Conservation (phyloP, 1,140 invertebrate genomes). For the Mya arenaria region DNA sequence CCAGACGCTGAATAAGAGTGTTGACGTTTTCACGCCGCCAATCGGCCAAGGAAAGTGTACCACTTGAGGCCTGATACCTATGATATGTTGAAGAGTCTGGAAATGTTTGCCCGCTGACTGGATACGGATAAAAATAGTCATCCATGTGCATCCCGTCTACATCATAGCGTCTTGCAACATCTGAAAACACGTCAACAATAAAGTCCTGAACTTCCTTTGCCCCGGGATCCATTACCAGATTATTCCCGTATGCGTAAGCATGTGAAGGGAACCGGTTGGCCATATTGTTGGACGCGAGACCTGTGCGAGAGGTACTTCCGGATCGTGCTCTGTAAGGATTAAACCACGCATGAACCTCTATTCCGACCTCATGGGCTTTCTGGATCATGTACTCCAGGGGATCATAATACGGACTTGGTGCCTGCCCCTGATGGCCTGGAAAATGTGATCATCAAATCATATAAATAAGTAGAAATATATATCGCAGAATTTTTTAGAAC, state of each 20-base stretch:
- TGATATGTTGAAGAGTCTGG: constrained; percentile 72
- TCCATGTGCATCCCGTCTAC: constrained; percentile 78
- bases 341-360: constrained; percentile 79
- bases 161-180: constrained; percentile 75
- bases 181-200: constrained; percentile 65
- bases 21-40: constrained; percentile 78
- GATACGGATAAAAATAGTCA: constrained; percentile 80
- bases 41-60: constrained; percentile 64
- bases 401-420: constrained; percentile 73
- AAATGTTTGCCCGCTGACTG: constrained; percentile 66
- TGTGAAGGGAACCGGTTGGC: constrained; percentile 67
- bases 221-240: constrained; percentile 78
- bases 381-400: constrained; percentile 70
- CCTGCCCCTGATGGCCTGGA: constrained; percentile 69
- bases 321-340: constrained; percentile 75
- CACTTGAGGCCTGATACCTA: constrained; percentile 66
- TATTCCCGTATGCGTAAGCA: constrained; percentile 69
- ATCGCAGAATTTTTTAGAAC: too few relatives aligned
- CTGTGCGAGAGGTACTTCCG: constrained; percentile 57
- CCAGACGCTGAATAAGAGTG: constrained; percentile 65
- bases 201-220: constrained; percentile 65
- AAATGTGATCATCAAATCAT: too few relatives aligned
- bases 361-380: constrained; percentile 69
- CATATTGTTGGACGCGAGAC: constrained; percentile 74
- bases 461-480: too few relatives aligned